Conservation (phyloP, 2,113 vertebrate genomes). For the Vidua macroura region DNA sequence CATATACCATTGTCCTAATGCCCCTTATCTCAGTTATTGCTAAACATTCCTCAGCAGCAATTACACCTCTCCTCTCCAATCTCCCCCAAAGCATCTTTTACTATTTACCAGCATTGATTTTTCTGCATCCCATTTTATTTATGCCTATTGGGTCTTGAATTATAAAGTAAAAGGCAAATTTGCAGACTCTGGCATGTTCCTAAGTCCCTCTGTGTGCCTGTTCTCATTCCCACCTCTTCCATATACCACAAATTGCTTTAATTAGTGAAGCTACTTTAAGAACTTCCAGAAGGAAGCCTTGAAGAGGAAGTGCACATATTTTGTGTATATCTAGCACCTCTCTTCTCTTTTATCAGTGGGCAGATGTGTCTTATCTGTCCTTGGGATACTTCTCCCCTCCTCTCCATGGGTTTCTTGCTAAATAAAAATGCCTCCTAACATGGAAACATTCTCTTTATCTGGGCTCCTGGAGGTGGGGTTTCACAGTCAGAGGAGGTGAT, state of each 20-base stretch:
- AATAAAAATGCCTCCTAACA: neutral
- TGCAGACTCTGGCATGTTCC: neutral
- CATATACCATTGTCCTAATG: constrained; percentile 43
- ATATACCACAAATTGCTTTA: neutral
- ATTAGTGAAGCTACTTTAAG: neutral
- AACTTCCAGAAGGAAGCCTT: neutral
- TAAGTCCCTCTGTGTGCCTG: neutral
- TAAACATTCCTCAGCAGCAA: constrained; percentile 45
- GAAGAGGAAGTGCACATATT: neutral
- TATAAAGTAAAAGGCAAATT: neutral
- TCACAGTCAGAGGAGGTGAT: neutral
- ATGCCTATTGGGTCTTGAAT: constrained; percentile 42
- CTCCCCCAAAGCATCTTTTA: constrained; percentile 33
- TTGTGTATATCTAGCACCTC: neutral
- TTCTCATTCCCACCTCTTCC: neutral
- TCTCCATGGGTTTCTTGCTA: neutral
- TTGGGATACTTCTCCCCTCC: neutral
- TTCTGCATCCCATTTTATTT: constrained; percentile 46
- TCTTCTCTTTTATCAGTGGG: neutral
- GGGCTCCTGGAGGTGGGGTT: neutral
- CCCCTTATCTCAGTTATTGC: constrained; percentile 52
- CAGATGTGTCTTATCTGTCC: neutral
- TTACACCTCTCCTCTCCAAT: constrained; percentile 47
- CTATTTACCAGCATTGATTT: constrained; percentile 54
- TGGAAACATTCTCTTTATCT: neutral